Conservation (phyloP, 1,140 invertebrate genomes). For the Mya arenaria region DNA sequence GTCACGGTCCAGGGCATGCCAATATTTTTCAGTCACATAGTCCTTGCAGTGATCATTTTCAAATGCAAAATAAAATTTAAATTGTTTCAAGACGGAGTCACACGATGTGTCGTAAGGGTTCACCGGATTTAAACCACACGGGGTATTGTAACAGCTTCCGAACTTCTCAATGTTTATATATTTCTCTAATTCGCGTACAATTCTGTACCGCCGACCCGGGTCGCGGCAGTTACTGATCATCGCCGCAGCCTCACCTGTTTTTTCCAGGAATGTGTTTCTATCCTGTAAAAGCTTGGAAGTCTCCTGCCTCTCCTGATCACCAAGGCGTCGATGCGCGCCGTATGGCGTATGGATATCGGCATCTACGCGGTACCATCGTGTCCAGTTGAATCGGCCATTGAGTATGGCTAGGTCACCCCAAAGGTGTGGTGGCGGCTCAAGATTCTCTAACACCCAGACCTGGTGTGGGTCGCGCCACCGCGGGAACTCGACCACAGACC, state of each 20-base stretch:
- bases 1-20: constrained; percentile 62
- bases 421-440: constrained; percentile 67
- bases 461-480: constrained; percentile 57
- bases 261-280: constrained; percentile 43
- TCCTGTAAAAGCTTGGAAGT: constrained; percentile 18
- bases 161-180: constrained; percentile 85
- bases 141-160: constrained; percentile 82
- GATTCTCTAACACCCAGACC: constrained; percentile 68
- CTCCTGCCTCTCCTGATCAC: not conserved
- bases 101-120: constrained; percentile 61
- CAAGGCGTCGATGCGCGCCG: constrained; percentile 52
- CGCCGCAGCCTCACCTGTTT: constrained; percentile 82
- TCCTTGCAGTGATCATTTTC: constrained; percentile 80
- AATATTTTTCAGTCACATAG: constrained; percentile 81
- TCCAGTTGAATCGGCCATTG: constrained; percentile 71
- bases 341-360: constrained; percentile 68
- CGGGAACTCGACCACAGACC: constrained; percentile 54
- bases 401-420: constrained; percentile 55
- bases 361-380: constrained; percentile 68
- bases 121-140: constrained; percentile 60
- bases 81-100: constrained; percentile 82
- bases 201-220: constrained; percentile 82
- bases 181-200: constrained; percentile 82
- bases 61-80: constrained; percentile 91
- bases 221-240: constrained; percentile 86